Base-by-base conservation (phyloP, 2,888 invertebrate genomes). In the Drosophila falleni region DNA sequence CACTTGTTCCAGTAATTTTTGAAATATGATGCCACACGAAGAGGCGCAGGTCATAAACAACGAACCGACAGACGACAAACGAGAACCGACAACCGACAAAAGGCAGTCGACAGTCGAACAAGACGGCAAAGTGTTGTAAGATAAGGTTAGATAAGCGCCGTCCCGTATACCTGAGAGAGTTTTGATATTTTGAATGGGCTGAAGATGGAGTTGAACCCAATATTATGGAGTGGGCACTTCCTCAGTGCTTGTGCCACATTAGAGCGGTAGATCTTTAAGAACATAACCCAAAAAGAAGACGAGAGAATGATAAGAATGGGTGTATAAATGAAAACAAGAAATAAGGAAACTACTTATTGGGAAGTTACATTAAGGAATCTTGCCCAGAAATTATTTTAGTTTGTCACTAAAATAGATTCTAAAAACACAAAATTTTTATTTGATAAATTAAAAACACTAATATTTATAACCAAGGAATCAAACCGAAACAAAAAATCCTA, bases 11-110 rank as follows among this genome's bases (percentile, higher is more conserved):
- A 66, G 70, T 68, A 76, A 71, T 67, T 85, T 86, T 74, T 68
- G 89, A 89, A 89, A 87, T 87, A 83, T 83, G 86, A 87, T 87
- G 72, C 83, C 83, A 67, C 49, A 55, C 60, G 70, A 66, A 88
- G 89, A 88, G 89, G 81, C 84, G 84, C 84, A 87, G 84, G 81
- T 84, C 89, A 81, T 89, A 84, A 84, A 88, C 79, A 84, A 84
- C 71, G 31, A 26, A 31, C 44, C 16, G 55, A 50, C 54, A 51
- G 49, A 44, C 41, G 59, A 71, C 63, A 63, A 39, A 51, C 49
- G 35, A 64, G 35, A 33, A 50, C 23, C 39, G 35, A 64, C 42
- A 33, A 50, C 23, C 39, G 39, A 26, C 53, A 54, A 29, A 23
- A 15, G 33, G 41, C 49, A 59, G 33, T 19, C 19, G 59, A 49